A percentile compares a stretch with the other conserved stretches of the same genome.
Conservation (phyloP, 2,797 vertebrate species). For the Helostoma temminkii region DNA sequence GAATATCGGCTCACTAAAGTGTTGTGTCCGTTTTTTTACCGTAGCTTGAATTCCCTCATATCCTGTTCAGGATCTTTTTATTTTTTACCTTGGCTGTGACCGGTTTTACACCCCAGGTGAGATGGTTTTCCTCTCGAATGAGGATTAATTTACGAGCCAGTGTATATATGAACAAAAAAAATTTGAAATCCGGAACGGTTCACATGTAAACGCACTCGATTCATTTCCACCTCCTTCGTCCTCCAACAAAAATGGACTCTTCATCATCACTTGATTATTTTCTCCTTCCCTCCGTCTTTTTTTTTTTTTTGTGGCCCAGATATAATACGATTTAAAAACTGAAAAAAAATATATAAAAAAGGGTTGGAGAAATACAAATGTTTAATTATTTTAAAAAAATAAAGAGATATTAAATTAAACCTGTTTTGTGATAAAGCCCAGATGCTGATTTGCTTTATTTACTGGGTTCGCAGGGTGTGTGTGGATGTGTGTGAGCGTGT, state of each 20-base stretch:
- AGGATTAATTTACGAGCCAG: neutral
- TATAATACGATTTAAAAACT: constrained; percentile 79
- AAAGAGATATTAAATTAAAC: constrained; percentile 91
- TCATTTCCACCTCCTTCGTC: neutral
- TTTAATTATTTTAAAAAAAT: constrained; percentile 91
- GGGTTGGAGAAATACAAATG: constrained; percentile 88
- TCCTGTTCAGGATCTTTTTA: neutral
- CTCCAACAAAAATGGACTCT: neutral
- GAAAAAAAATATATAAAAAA: constrained; percentile 73
- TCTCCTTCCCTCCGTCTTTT: neutral
- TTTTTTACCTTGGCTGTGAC: neutral
- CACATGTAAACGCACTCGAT: constrained; percentile 54
- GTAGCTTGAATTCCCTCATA: neutral
- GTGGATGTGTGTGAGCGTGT: constrained; percentile 5
- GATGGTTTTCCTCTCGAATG: neutral
- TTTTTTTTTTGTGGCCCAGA: constrained; percentile 67
- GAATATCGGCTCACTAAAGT: too few species aligned
- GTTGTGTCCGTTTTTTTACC: neutral
- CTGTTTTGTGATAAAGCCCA: constrained; percentile 87
- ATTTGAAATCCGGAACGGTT: neutral
- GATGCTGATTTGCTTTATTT: constrained; percentile 72
- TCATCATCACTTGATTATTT: constrained; percentile 11
- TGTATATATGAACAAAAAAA: neutral
- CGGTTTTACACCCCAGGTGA: too few species aligned
- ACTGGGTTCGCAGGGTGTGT: constrained; percentile 14